Evolutionary conservation across 2,888 invertebrate species (phyloP).

Genomic region (Hirudinaria manillensis): DNA sequence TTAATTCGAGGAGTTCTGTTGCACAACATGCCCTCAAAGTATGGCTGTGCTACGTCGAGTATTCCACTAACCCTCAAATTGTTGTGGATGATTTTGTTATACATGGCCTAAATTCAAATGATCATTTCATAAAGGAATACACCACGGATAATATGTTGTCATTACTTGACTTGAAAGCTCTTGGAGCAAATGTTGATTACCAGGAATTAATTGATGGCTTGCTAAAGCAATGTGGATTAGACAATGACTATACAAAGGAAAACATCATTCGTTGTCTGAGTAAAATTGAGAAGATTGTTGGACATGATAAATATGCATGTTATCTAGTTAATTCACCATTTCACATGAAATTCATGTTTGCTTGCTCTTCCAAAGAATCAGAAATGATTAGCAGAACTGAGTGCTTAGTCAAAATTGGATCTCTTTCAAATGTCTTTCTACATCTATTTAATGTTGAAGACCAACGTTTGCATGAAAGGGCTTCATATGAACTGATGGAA

Average conservation of each 20-base stretch:
- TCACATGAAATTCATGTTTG: neutral
- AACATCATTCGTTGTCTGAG: neutral
- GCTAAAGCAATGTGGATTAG: neutral
- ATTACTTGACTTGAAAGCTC: neutral
- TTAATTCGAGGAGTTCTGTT: neutral
- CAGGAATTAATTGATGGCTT: neutral
- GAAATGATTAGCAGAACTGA: neutral
- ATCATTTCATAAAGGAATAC: neutral
- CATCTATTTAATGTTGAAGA: neutral
- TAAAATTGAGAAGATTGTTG: constrained; percentile 5
- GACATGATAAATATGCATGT: neutral
- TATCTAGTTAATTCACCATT: neutral
- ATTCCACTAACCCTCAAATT: neutral
- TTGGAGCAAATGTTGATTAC: neutral
- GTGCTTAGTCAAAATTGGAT: neutral
- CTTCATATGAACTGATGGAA: neutral
- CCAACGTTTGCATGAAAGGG: neutral
- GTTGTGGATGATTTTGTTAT: neutral
- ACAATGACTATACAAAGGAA: neutral
- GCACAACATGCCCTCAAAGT: neutral
- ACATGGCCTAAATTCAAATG: constrained; percentile 13
- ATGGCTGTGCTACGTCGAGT: constrained; percentile 5
- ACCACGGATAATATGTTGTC: neutral
- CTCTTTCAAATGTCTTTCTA: neutral
- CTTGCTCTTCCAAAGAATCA: neutral